These are phyloP conservation scores for Erynnis tages DNA, from an alignment of 2,888 invertebrate genomes.

Conservation along the genomic window DNA sequence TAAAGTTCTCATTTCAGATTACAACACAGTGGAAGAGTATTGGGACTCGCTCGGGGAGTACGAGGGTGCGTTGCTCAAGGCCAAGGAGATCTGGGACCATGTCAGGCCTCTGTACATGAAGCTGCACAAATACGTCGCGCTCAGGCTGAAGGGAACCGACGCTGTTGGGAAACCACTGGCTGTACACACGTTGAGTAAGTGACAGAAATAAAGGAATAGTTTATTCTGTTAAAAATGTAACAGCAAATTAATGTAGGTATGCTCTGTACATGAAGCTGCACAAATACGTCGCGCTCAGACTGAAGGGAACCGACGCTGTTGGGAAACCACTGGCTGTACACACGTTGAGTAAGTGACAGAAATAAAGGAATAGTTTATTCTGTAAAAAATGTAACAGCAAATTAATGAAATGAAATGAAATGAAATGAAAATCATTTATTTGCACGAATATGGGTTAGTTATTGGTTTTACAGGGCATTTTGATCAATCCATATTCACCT, in stretches of 20 bases:
- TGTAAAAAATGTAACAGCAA: too few relatives aligned
- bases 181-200: constrained; percentile 76
- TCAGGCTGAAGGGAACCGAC: constrained; percentile 70
- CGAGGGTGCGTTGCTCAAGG: constrained; percentile 72
- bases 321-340: constrained; percentile 73
- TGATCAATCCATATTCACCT: too few relatives aligned
- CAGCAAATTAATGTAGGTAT: too few relatives aligned
- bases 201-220: too few relatives aligned
- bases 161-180: constrained; percentile 72
- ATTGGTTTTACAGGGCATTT: too few relatives aligned
- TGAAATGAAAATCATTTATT: too few relatives aligned
- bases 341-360: constrained; percentile 77
- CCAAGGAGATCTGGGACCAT: constrained; percentile 78
- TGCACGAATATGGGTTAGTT: too few relatives aligned
- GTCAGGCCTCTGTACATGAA: constrained; percentile 79
- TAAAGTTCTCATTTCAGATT: constrained; percentile 48
- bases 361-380: too few relatives aligned
- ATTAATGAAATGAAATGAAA: too few relatives aligned
- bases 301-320: constrained; percentile 72
- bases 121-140: constrained; percentile 76
- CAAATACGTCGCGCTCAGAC: constrained; percentile 71
- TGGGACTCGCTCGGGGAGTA: constrained; percentile 80
- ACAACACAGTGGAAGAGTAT: constrained; percentile 71
- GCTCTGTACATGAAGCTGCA: constrained; percentile 79
- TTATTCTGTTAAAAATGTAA: too few relatives aligned